Base-by-base conservation (phyloP, 2,888 invertebrate genomes). In the Tetragonisca angustula region DNA sequence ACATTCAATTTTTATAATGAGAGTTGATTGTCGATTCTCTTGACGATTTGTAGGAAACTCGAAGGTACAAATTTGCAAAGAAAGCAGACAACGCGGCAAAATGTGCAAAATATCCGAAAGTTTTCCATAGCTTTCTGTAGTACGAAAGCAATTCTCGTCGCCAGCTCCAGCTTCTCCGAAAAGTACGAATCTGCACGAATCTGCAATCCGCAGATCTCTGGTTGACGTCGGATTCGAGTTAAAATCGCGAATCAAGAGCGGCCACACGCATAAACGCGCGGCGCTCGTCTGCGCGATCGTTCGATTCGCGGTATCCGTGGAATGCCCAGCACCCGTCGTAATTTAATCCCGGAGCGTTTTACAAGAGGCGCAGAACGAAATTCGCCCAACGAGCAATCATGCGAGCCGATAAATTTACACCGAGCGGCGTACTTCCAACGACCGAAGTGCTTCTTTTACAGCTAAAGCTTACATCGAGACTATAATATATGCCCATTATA, bases 371-470 rank as follows among this genome's bases (percentile, higher is more conserved):
- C 84, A 87, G 62, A 65, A 9, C 76, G 59, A 87, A 87, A 78
- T 87, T 87, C 81, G 76, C 77, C 64, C 72, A 79, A 0, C 61
- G 70, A 67, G 62, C 65, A 59, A 62, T 68, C 65, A 59, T 76
- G 73, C 78, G 83, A 85, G 83, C 87, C 81, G 87, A 89, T 88
- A 89, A 88, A 89, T 87, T 88, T 88, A 89, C 87, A 79, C 82
- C 76, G 82, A 13, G 82, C 85, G 89, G 87, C 87, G 68, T 76
- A 76, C 79, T 76, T 89, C 80, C 81, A 83, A 81, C 85, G 49
- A 54, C 43, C 67, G n/a, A 81, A 87, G 76, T 81, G 77, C 78
- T 71, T 69, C 76, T 87, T 88, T 89, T 88, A 88, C 79, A 85
- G 79, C 74, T 72, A 56, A 85, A 79, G 78, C 72, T 80, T 87